Conservation (phyloP, 2,797 vertebrate species). For the Glossophaga mutica region DNA sequence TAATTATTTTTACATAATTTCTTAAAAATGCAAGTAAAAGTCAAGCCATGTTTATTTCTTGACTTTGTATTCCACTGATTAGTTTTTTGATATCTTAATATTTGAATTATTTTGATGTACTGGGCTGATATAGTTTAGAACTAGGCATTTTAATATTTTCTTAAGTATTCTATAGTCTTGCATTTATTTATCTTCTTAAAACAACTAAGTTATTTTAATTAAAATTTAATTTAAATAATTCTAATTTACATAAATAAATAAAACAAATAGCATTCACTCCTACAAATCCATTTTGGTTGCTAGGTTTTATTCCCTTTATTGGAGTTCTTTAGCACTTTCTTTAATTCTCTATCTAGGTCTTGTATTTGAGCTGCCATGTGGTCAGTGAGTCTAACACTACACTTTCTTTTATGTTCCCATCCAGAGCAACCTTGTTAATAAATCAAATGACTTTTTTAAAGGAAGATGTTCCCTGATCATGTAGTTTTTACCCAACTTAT, state of each 20-base stretch:
- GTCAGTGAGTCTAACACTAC: not conserved
- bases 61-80: not conserved
- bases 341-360: not conserved
- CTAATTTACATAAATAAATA: not conserved
- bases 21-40: not conserved
- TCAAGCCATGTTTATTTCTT: not conserved
- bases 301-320: not conserved
- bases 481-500: not conserved
- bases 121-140: not conserved
- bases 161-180: not conserved
- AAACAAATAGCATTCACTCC: not conserved
- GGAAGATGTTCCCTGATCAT: not conserved
- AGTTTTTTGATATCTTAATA: not conserved
- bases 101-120: not conserved
- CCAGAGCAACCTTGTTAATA: not conserved
- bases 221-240: not conserved
- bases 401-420: not conserved
- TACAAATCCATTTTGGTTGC: not conserved
- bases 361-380: not conserved
- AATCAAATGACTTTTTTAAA: not conserved
- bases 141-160: not conserved
- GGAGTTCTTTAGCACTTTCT: not conserved
- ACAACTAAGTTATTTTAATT: not conserved
- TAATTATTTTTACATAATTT: not conserved
- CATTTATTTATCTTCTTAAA: not conserved